Base-by-base conservation (phyloP, 2,888 invertebrate genomes). In the Caenorhabditis uteleia region DNA sequence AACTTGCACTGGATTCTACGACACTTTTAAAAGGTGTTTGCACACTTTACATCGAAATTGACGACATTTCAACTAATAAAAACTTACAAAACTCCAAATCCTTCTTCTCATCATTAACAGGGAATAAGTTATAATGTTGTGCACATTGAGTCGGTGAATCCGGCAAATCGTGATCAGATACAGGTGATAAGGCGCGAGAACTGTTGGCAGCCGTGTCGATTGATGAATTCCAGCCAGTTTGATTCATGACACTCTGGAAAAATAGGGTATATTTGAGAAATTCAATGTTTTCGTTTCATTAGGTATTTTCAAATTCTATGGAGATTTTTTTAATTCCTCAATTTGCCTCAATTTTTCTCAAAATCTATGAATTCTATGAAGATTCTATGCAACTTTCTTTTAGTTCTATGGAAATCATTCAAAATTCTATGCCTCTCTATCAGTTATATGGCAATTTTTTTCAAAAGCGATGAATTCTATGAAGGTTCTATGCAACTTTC, bases 111-210 rank as follows among this genome's bases (percentile, higher is more conserved):
- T 29, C 44, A n/a, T 18, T n/a, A n/a, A 16, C 27, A 29, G 7
- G 8, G 31, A 29, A 10, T 14, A 18, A 20, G 10, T 16, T 20
- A 6, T 31, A 38, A n/a, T 55, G 38, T 25, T 60, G 53, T 2
- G 59, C 58, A 40, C 65, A 78, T 45, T 77, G 71, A 1, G 78
- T 77, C 21, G 79, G 79, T 6, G 77, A 77, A 27, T 75, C 77
- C 20, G 79, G 79, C 26, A 79, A 61, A 26, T 79, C 77, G 10
- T 72, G 68, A 16, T 58, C 58, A 14, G 77, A 77, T 6, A 75
- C 67, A 21, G 78, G 78, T 2, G 77, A 77, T 1, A 77, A 61
- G 12, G 66, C 62, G 14, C 70, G 56, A 14, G 75, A 74, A 50
- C 73, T 75, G 48, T 71, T 64, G 8, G 70, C 68, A 7, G 72